Percentiles rank a stretch among this genome's conserved stretches.
Evolutionary conservation across 2,797 vertebrate species (phyloP).

Genomic region (Lindbergichthys nudifrons): DNA sequence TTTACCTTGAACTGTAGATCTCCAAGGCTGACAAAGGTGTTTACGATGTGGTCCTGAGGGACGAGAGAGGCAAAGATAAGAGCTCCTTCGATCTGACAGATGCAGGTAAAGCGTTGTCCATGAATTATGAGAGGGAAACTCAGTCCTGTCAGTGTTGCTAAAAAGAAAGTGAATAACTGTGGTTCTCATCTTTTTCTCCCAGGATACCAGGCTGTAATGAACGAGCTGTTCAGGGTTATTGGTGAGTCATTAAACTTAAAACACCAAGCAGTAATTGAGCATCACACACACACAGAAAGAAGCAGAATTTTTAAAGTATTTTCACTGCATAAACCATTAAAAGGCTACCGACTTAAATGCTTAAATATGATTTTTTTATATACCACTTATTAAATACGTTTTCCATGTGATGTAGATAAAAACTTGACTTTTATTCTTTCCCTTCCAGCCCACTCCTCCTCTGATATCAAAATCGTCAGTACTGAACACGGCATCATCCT

Average conservation of each 20-base stretch:
- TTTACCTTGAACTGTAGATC: constrained; percentile 83
- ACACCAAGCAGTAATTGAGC: constrained; percentile 14
- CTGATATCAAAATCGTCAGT: constrained; percentile 90
- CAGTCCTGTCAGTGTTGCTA: background rate
- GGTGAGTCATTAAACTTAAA: constrained; percentile 85
- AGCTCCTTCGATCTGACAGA: constrained; percentile 90
- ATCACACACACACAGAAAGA: constrained; percentile 6
- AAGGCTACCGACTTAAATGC: background rate
- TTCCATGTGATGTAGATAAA: constrained; percentile 8
- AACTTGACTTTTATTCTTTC: constrained; percentile 14
- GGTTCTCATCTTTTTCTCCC: constrained; percentile 49
- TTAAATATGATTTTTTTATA: background rate
- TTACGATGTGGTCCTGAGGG: constrained; percentile 92
- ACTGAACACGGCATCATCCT: constrained; percentile 95
- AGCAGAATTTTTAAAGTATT: constrained; percentile 18
- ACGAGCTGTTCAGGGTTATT: constrained; percentile 94
- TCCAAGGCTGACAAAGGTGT: constrained; percentile 92
- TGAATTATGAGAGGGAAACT: constrained; percentile 13
- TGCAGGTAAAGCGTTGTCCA: constrained; percentile 84
- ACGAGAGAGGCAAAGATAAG: constrained; percentile 94
- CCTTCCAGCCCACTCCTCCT: constrained; percentile 90
- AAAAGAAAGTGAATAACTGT: constrained; percentile 27
- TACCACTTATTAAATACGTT: constrained; percentile 2
- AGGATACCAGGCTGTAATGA: constrained; percentile 96
- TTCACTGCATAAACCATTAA: constrained; percentile 1